These are phyloP conservation scores for Entomobrya multifasciata DNA, from an alignment of 2,888 invertebrate species.

Conservation along the genomic window DNA sequence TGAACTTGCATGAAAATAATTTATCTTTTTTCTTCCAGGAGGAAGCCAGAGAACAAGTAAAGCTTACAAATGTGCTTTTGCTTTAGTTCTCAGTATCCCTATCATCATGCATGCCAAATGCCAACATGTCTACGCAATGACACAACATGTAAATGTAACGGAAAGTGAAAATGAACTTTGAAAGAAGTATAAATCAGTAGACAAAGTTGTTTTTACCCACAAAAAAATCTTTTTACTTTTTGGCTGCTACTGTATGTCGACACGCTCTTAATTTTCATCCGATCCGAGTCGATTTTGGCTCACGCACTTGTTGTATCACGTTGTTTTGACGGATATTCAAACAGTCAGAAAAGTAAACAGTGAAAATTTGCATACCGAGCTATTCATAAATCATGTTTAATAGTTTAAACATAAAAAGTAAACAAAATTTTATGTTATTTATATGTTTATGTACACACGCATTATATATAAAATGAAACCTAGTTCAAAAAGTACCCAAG, in stretches of 20 bases:
- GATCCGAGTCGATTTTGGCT: constrained; percentile 18
- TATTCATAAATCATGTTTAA: too few species aligned
- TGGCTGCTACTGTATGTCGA: neutral
- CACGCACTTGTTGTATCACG: constrained; percentile 17
- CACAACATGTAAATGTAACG: constrained; percentile 18
- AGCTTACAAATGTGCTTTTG: constrained; percentile 2
- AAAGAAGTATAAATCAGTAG: constrained; percentile 18
- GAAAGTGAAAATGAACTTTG: constrained; percentile 23
- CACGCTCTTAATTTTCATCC: constrained; percentile 15
- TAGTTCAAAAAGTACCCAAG: too few species aligned
- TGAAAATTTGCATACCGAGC: too few species aligned
- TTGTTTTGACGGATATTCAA: neutral
- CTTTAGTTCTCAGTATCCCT: neutral
- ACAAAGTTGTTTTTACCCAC: neutral
- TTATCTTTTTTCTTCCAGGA: constrained; percentile 1
- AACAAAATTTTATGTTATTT: too few species aligned
- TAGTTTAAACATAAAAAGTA: too few species aligned
- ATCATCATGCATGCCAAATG: constrained; percentile 37
- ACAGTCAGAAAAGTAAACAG: neutral
- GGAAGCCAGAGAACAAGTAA: neutral
- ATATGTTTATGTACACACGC: too few species aligned
- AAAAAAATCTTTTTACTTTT: too few species aligned
- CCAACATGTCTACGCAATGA: neutral
- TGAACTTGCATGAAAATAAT: constrained; percentile 5
- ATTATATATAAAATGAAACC: too few species aligned